phyloP scores from a whole-genome alignment of 2,797 vertebrate species.

The Novumbra hubbsi region DNA sequence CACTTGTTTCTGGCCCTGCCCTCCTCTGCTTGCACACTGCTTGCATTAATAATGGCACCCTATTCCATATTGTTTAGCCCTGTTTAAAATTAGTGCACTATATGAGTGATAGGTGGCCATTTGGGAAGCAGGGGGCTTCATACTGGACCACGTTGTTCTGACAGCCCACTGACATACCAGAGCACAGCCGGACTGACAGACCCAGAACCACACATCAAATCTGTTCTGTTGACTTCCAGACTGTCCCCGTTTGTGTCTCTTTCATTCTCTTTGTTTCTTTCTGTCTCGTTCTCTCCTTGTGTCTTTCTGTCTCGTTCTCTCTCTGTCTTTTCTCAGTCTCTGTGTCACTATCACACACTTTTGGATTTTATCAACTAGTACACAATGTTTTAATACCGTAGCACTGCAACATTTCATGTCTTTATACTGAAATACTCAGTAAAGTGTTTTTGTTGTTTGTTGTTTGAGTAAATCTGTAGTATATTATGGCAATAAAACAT shows the following conservation, averaged over 20 bases:
- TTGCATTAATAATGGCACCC: neutral
- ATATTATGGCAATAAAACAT: too few relatives aligned
- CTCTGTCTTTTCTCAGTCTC: conserved; percentile 5
- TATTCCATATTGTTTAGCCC: neutral
- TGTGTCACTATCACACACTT: neutral
- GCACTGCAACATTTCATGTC: too few relatives aligned
- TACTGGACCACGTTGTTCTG: conserved; percentile 51
- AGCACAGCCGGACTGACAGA: conserved; percentile 24
- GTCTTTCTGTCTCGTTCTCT: conserved; percentile 16
- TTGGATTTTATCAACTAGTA: neutral
- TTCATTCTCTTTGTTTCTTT: conserved; percentile 20
- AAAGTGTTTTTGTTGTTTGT: too few relatives aligned
- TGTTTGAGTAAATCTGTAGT: too few relatives aligned
- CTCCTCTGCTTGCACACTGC: neutral
- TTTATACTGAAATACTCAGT: too few relatives aligned
- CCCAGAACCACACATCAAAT: neutral
- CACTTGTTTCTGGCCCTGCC: neutral
- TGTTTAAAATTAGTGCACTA: neutral
- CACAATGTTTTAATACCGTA: too few relatives aligned
- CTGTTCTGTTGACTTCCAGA: conserved; percentile 22
- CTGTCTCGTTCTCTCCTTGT: conserved; percentile 29
- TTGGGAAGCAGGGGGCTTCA: conserved; percentile 20
- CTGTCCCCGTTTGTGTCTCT: neutral
- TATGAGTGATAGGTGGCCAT: neutral
- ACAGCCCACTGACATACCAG: conserved; percentile 31